Conservation (phyloP, 1,140 invertebrate species). For the Ceratina japonica region DNA sequence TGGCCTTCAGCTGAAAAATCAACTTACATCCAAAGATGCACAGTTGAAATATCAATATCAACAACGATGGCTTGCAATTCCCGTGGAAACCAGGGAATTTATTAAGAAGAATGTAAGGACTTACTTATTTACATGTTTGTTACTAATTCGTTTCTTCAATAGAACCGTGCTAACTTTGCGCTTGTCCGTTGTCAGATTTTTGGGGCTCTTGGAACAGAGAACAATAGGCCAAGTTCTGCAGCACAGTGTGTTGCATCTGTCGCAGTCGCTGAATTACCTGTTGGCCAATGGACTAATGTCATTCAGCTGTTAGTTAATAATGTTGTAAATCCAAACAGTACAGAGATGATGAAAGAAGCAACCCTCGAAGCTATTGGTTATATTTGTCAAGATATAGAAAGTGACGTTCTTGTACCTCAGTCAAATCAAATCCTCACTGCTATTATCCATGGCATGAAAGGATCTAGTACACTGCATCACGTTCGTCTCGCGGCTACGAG, state of each 20-base stretch:
- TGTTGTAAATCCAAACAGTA: slow-evolving; percentile 91
- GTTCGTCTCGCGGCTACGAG: slow-evolving; percentile 97
- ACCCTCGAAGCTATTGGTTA: slow-evolving; percentile 97
- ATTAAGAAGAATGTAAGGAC: slow-evolving; percentile 97
- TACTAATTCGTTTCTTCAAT: not conserved
- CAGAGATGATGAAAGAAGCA: slow-evolving; percentile 97
- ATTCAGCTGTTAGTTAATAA: slow-evolving; percentile 93
- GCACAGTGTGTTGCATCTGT: slow-evolving; percentile 99
- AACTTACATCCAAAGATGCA: slow-evolving; percentile 97
- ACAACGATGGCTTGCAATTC: slow-evolving; percentile 94
- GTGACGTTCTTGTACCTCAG: slow-evolving; percentile 93
- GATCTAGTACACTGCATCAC: slow-evolving; percentile 89
- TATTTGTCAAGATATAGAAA: slow-evolving; percentile 91
- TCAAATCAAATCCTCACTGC: slow-evolving; percentile 99
- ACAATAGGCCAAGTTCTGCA: slow-evolving; percentile 95
- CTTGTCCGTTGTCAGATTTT: slow-evolving; percentile 85
- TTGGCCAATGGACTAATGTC: slow-evolving; percentile 91
- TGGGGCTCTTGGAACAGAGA: slow-evolving; percentile 96
- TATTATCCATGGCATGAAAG: slow-evolving; percentile 98
- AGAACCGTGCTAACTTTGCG: not conserved
- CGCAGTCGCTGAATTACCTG: slow-evolving; percentile 96
- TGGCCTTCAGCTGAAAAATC: slow-evolving; percentile 99
- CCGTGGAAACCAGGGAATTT: slow-evolving; percentile 90
- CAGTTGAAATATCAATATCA: slow-evolving; percentile 91
- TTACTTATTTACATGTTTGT: not conserved